Percentiles rank a stretch among this genome's conserved stretches.
Evolutionary conservation across 2,113 vertebrate species (phyloP).

Genomic region (Equus przewalskii): DNA sequence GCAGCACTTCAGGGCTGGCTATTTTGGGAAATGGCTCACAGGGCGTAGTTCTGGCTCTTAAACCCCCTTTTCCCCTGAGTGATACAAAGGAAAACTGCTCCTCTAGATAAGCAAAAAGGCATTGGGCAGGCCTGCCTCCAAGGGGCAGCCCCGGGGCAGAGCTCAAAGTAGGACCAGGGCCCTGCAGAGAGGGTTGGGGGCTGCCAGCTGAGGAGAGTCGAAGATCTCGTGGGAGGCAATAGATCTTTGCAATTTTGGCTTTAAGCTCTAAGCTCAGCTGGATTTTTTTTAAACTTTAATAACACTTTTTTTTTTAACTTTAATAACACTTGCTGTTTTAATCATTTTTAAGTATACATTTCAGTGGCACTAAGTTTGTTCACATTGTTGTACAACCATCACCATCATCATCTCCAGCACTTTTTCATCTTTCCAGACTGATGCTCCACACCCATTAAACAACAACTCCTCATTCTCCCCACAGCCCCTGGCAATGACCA

Average conservation of each 20-base stretch:
- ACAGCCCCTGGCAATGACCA: background rate
- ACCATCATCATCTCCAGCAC: background rate
- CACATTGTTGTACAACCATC: too few relatives aligned
- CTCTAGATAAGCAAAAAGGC: constrained; percentile 63
- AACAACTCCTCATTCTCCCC: background rate
- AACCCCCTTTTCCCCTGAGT: background rate
- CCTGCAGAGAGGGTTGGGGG: background rate
- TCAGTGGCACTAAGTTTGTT: background rate
- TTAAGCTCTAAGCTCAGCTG: background rate
- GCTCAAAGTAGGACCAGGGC: background rate
- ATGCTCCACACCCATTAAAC: background rate
- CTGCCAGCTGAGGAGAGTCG: too few relatives aligned
- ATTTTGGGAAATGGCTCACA: constrained; percentile 71
- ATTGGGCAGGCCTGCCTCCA: background rate
- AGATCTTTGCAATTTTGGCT: background rate
- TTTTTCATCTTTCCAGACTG: background rate
- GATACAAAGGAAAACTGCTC: constrained; percentile 53
- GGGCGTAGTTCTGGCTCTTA: constrained; percentile 58
- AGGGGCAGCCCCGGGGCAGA: background rate
- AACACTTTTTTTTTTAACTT: background rate
- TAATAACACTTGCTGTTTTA: background rate
- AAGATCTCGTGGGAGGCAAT: background rate
- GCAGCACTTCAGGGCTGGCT: background rate
- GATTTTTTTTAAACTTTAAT: background rate
- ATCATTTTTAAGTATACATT: background rate